phyloP scores from a whole-genome alignment of 2,888 invertebrate species.

The Colletes collaris region DNA sequence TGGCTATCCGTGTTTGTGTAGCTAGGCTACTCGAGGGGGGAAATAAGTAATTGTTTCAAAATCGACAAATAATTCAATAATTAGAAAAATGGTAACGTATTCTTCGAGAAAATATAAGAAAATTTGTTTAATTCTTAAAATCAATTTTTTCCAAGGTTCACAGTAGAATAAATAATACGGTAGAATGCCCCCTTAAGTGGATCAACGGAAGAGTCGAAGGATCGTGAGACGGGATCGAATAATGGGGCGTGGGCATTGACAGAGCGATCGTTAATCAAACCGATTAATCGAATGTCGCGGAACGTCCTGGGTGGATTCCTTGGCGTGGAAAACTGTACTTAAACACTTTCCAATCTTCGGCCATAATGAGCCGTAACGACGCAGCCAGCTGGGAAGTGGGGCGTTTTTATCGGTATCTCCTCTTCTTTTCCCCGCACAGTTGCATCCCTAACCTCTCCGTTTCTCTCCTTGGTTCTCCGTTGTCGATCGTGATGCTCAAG shows the following conservation, averaged over 20 bases:
- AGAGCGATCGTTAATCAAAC: slow-evolving; percentile 66
- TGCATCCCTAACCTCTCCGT: slow-evolving; percentile 5
- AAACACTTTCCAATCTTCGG: slow-evolving; percentile 55
- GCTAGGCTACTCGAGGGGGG: too few relatives aligned
- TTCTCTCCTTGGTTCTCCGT: neutral
- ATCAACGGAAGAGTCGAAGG: too few relatives aligned
- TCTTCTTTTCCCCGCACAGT: slow-evolving; percentile 13
- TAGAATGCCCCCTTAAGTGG: too few relatives aligned
- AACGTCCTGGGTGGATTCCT: slow-evolving; percentile 43
- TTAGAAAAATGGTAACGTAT: too few relatives aligned
- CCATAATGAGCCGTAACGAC: slow-evolving; percentile 54
- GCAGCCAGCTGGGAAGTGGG: slow-evolving; percentile 68
- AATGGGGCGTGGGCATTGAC: slow-evolving; percentile 30
- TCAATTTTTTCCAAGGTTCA: too few relatives aligned
- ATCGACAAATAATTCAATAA: too few relatives aligned
- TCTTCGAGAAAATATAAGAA: too few relatives aligned
- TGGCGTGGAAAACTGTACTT: slow-evolving; percentile 45
- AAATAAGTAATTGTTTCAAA: too few relatives aligned
- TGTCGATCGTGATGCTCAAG: neutral
- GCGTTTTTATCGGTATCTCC: slow-evolving; percentile 60
- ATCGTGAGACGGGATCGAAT: too few relatives aligned
- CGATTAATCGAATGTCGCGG: slow-evolving; percentile 69
- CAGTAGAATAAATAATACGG: too few relatives aligned
- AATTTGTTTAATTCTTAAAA: too few relatives aligned
- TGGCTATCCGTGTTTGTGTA: too few relatives aligned